Evolutionary conservation across 2,113 vertebrate species (phyloP), one percentile per base, ranked within the genome.

Genomic region (Oostethus manadensis): DNA sequence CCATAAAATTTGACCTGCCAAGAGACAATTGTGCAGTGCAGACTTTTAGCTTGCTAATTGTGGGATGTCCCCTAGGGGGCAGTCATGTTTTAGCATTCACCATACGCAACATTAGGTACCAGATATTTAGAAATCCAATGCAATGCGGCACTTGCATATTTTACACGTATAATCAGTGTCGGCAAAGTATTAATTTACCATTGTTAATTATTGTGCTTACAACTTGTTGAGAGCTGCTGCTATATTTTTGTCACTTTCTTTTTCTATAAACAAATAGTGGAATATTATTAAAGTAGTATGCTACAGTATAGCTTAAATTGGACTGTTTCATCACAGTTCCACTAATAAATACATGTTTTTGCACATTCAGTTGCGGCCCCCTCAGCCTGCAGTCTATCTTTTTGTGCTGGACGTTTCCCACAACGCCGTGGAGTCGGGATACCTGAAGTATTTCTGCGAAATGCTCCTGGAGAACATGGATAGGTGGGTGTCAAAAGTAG

Each of bases 321-420:
- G n/a, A n/a, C n/a, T n/a, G n/a, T 29, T 4, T 29, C 26, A 29
- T 29, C 6, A 29, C 2, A 14, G 18, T 16, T 21, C 35, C 26
- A 29, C 15, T 33, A 3, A 46, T 46, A 1, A 35, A 35, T 2
- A 8, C 40, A 49, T 48, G 0, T 51, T 6, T 7, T 15, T 33
- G 6, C 53, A 40, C 45, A 3, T 82, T 62, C 77, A 99, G 96
- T 79, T 99, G 73, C 93, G 96, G 49, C 97, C 97, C 71, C 97
- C 97, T 78, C 96, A 98, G 66, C 95, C 96, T 0, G 93, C 97
- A 0, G 94, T 93, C 35, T 99, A 99, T 88, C 86, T 99, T 75
- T 99, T 98, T 87, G 92, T 98, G 56, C 87, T 98, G 76, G 97
- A 99, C 56, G 97, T 99, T 33, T 98, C 95, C 60, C 94, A 99